These are phyloP conservation scores for Cirrhinus molitorella DNA, from an alignment of 2,797 vertebrate genomes.

Conservation along the genomic window DNA sequence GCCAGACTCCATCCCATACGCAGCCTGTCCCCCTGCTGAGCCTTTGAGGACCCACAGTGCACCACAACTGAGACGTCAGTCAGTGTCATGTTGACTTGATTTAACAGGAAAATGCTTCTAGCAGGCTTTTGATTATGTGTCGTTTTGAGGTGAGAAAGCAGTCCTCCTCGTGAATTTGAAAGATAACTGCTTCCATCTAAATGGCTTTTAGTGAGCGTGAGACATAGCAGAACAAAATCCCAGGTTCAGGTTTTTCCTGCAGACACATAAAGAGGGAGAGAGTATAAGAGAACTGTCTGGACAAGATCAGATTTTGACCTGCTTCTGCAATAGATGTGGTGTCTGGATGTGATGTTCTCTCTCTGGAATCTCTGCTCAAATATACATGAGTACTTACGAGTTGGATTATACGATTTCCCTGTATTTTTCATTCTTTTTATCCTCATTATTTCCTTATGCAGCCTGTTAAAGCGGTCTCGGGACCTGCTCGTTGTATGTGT, in stretches of 20 bases:
- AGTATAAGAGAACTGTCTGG: slow-evolving; percentile 14
- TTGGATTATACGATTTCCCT: slow-evolving; percentile 41
- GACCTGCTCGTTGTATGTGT: slow-evolving; percentile 46
- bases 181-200: not conserved
- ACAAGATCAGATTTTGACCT: slow-evolving; percentile 45
- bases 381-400: slow-evolving; percentile 30
- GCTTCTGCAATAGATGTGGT: slow-evolving; percentile 23
- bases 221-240: not conserved
- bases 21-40: slow-evolving; percentile 45
- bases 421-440: slow-evolving; percentile 29
- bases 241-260: not conserved
- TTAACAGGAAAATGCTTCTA: slow-evolving; percentile 21
- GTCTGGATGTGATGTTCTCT: slow-evolving; percentile 52
- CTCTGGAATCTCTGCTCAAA: slow-evolving; percentile 50
- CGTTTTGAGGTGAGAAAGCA: slow-evolving; percentile 75
- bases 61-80: slow-evolving; percentile 47
- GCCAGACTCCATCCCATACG: slow-evolving; percentile 15
- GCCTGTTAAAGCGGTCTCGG: slow-evolving; percentile 19
- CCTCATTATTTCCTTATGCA: slow-evolving; percentile 32
- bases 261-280: not conserved
- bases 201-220: slow-evolving; percentile 5
- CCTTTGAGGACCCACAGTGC: slow-evolving; percentile 30
- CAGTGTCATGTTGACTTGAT: slow-evolving; percentile 47
- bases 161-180: not conserved
- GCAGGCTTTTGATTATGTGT: slow-evolving; percentile 60